Conservation (phyloP, 2,797 vertebrate species). For the Acrocephalus scirpaceus region DNA sequence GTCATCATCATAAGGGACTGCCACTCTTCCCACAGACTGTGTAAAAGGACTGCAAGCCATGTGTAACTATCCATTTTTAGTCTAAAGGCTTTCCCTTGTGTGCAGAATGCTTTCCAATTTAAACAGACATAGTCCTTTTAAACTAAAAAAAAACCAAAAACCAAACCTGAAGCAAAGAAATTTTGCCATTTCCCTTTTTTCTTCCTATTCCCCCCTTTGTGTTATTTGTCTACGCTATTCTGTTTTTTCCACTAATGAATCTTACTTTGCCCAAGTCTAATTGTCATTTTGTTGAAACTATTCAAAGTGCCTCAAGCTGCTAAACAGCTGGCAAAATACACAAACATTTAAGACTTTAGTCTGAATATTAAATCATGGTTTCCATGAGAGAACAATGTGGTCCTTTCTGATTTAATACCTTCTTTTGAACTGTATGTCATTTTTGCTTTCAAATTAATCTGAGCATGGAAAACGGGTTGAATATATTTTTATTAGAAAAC, state of each 20-base stretch:
- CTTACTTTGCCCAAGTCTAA: constrained; percentile 58
- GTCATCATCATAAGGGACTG: background rate
- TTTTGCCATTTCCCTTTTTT: background rate
- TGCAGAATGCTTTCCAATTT: background rate
- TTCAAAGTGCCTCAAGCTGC: constrained; percentile 71
- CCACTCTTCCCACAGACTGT: background rate
- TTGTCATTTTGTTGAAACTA: constrained; percentile 69
- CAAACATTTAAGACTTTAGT: constrained; percentile 74
- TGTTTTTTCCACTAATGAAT: constrained; percentile 18
- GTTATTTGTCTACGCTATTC: background rate
- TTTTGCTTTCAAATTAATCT: constrained; percentile 76
- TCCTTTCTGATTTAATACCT: constrained; percentile 73
- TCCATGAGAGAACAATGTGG: constrained; percentile 69
- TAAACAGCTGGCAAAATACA: constrained; percentile 71
- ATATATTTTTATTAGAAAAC: constrained; percentile 71
- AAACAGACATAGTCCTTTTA: background rate
- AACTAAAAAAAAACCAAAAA: background rate
- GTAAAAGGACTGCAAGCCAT: background rate
- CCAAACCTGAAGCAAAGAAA: background rate
- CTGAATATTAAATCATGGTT: constrained; percentile 73
- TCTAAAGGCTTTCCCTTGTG: background rate
- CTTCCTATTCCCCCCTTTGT: background rate
- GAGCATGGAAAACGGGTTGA: constrained; percentile 70
- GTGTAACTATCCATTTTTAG: background rate
- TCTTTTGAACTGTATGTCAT: constrained; percentile 77